Evolutionary conservation across 2,113 vertebrate genomes (phyloP), one percentile per base, ranked within the genome.

Genomic region (Psammodynastes pulverulentus): DNA sequence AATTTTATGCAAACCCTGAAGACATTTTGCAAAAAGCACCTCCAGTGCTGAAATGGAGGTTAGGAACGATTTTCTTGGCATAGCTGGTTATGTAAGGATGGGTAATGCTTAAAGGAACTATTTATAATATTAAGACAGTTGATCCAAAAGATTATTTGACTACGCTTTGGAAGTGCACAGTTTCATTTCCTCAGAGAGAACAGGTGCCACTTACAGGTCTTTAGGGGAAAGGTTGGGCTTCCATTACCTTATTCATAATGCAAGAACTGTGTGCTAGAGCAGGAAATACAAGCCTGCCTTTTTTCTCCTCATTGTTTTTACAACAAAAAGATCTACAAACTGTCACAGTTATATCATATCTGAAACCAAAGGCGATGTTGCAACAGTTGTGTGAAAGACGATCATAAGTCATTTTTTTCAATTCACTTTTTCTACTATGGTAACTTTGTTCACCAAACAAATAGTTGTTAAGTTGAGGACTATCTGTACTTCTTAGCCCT

Each of bases 311-410:
- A 9, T 45, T 88, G 1, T 87, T 93, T 91, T 92, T 92, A 87
- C 43, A 92, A 89, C 23, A 26, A 9, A 88, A 92, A 58, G 24
- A 62, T 88, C n/a, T 92, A 88, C 51, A 94, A 84, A 53, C 7
- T 87, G 52, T 88, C 88, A 62, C 45, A 45, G 0, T 90, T n/a
- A 49, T n/a, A 52, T 2, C 4, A 29, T 86, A 86, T 79, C 49
- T 89, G 90, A 93, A 93, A 89, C 24, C 43, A 79, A 89, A 90
- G n/a, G 9, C 13, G 51, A 24, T 13, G 10, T 1, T 67, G 9
- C 58, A 62, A 29, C 26, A 29, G 26, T 29, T 3, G 58, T n/a
- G 58, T 67, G 29, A n/a, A n/a, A 67, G 12, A 67, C 0, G 26
- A n/a, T 67, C 58, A n/a, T n/a, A 67, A 13, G 58, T 67, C 58